Conservation (phyloP, 2,113 vertebrate species). For the Oncorhynchus masou region DNA sequence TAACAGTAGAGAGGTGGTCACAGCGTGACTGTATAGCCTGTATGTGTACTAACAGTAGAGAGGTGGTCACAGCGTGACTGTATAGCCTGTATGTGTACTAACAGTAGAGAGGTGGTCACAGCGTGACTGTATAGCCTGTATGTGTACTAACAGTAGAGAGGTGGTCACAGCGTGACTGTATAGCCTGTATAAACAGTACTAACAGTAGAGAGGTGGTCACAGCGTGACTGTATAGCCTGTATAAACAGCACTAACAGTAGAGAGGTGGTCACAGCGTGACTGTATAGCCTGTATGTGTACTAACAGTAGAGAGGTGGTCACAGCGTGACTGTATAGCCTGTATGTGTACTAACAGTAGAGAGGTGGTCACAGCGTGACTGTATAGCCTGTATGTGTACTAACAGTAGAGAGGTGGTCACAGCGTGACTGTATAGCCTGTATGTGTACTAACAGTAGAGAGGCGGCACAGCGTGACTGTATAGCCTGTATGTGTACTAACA, state of each 20-base stretch:
- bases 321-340: conserved; percentile 97
- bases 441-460: conserved; percentile 96
- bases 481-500: conserved; percentile 79
- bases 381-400: conserved; percentile 90
- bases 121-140: conserved; percentile 96
- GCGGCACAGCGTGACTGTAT: no score
- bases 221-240: conserved; percentile 95
- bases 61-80: conserved; percentile 95
- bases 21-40: conserved; percentile 97
- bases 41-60: conserved; percentile 83
- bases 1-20: conserved; percentile 88
- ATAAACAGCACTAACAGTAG: conserved; percentile 92
- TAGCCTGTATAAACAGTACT: conserved; percentile 96
- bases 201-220: conserved; percentile 89
- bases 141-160: conserved; percentile 85
- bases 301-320: conserved; percentile 88
- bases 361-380: conserved; percentile 95
- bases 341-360: conserved; percentile 83
- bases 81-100: conserved; percentile 90
- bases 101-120: conserved; percentile 91
- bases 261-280: conserved; percentile 92
- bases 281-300: conserved; percentile 93
- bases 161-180: conserved; percentile 94
- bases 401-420: conserved; percentile 91
- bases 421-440: conserved; percentile 96